These are phyloP conservation scores for Pogonomyrmex californicus DNA, from an alignment of 1,140 invertebrate genomes.

Conservation along the genomic window DNA sequence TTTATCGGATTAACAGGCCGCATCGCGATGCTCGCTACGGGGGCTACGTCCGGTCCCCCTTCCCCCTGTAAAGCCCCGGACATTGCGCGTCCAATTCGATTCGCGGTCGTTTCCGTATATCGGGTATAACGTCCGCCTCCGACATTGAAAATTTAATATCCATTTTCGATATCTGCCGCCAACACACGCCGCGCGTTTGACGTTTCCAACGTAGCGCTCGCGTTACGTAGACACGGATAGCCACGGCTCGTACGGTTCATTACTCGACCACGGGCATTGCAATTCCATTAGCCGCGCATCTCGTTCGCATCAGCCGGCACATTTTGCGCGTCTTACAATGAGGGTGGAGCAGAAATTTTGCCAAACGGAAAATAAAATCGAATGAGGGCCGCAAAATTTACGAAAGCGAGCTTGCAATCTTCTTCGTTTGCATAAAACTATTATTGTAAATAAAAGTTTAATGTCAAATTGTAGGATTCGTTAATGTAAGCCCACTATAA, in stretches of 20 bases:
- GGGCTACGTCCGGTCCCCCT: background rate
- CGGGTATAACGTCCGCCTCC: slow-evolving; percentile 41
- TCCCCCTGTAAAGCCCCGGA: slow-evolving; percentile 15
- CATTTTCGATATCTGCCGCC: slow-evolving; percentile 57
- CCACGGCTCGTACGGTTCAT: slow-evolving; percentile 27
- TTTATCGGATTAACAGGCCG: slow-evolving; percentile 46
- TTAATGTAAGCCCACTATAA: too few species aligned
- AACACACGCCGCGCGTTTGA: slow-evolving; percentile 51
- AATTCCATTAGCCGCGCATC: slow-evolving; percentile 50
- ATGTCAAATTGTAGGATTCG: background rate
- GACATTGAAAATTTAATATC: slow-evolving; percentile 61
- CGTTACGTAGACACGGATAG: slow-evolving; percentile 34
- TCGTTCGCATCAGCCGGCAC: background rate
- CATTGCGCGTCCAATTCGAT: slow-evolving; percentile 56
- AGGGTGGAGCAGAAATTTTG: background rate
- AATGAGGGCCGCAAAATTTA: too few species aligned
- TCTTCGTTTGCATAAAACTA: too few species aligned
- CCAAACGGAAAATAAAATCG: background rate
- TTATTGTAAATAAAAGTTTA: background rate
- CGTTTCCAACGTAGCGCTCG: slow-evolving; percentile 50
- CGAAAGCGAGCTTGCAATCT: too few species aligned
- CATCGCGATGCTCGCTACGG: background rate
- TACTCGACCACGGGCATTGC: slow-evolving; percentile 23
- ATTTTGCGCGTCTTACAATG: slow-evolving; percentile 38
- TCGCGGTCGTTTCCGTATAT: slow-evolving; percentile 56